A percentile compares a stretch with the other conserved stretches of the same genome.
These are phyloP conservation scores for Chaetura pelagica DNA, from an alignment of 2,113 vertebrate species.

Conservation along the genomic window DNA sequence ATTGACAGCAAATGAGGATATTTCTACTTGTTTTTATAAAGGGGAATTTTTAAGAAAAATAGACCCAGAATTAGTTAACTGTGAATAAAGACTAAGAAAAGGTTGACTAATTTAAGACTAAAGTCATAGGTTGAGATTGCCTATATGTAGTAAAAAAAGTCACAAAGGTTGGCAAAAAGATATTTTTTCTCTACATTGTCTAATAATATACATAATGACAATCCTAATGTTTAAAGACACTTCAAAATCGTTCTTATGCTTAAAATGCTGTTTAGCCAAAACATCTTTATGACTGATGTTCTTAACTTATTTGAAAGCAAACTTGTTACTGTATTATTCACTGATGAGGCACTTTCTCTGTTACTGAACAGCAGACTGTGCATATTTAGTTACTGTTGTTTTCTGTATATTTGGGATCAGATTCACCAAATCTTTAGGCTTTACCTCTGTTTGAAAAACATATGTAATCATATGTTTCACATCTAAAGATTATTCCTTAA, in stretches of 20 bases:
- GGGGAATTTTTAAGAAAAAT: background rate
- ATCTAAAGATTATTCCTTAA: slow-evolving; percentile 8
- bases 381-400: background rate
- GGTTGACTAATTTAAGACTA: background rate
- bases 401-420: background rate
- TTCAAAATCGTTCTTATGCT: background rate
- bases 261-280: background rate
- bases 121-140: background rate
- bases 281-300: background rate
- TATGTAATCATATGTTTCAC: background rate
- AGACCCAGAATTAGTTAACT: background rate
- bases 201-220: background rate
- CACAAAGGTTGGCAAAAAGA: background rate
- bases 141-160: background rate
- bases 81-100: background rate
- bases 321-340: background rate
- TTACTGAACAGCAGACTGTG: background rate
- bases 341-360: background rate
- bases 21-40: background rate
- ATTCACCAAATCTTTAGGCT: background rate
- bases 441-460: background rate
- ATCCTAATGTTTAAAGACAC: background rate
- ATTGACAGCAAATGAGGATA: background rate
- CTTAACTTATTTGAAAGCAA: background rate
- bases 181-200: background rate